Evolutionary conservation across 2,113 vertebrate species (phyloP), one percentile per base, ranked within the genome.

Genomic region (Morone saxatilis): DNA sequence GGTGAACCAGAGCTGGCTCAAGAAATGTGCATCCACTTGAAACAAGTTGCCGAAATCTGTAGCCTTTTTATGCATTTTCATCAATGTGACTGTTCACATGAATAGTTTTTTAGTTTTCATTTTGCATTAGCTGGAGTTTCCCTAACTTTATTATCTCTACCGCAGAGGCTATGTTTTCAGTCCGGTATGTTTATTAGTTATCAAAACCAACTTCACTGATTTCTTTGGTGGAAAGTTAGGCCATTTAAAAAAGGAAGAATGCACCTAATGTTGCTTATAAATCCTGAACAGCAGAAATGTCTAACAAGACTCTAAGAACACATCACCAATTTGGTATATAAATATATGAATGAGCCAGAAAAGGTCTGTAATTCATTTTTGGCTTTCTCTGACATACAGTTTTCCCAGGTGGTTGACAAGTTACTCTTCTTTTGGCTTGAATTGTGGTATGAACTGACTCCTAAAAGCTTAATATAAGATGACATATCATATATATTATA

Each of bases 51-150:
- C 36, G 31, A 41, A 54, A 41, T n/a, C 31, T 54, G 4, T 11
- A 36, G 47, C 16, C 22, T 47, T 31, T 47, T 25, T 14, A 66
- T 66, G 41, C 62, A 66, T 45, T 66, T 66, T 14, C 45, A 45
- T 66, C 45, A n/a, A 31, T 50, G 6, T 51, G 47, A 13, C 50
- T n/a, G 50, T 71, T 40, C 36, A 71, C 50, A 56, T 71, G 68
- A 56, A 22, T 54, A 71, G 19, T 5, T 47, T 53, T 53, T 22
- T 67, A 31, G 31, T 31, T 31, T 31, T 31, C 31, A 31, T 48
- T 25, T 67, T 16, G 14, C 20, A 40, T 25, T 8, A 25, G n/a
- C n/a, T 11, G 50, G 6, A 6, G 25, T n/a, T 54, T 70, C 13
- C 14, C 10, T 69, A 16, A 38, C 20, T 53, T 54, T n/a, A 8